Percentiles rank a stretch among this genome's conserved stretches.
Conservation (phyloP, 2,797 vertebrate species). For the Myoxocephalus aenaeus region DNA sequence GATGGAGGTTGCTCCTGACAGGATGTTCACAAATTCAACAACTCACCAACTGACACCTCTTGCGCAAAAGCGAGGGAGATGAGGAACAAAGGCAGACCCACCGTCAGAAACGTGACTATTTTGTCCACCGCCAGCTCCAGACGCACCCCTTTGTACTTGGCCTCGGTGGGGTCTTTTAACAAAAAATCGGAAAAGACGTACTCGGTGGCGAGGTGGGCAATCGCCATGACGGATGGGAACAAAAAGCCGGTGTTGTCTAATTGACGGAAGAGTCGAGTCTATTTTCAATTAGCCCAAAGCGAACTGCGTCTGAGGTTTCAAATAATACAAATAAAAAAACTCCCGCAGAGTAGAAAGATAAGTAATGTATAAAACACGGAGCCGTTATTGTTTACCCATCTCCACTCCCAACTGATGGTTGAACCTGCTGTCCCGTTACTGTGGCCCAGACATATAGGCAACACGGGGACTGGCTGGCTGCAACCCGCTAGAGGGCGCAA, state of each 20-base stretch:
- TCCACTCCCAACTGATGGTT: constrained; percentile 31
- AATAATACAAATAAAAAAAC: fast-evolving
- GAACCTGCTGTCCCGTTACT: constrained; percentile 59
- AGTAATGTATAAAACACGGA: not conserved
- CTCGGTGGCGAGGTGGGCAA: constrained; percentile 94
- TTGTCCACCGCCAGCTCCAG: constrained; percentile 94
- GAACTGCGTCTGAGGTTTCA: not conserved
- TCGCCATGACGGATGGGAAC: constrained; percentile 85
- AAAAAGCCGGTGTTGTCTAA: constrained; percentile 40
- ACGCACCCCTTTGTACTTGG: constrained; percentile 91
- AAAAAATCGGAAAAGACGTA: constrained; percentile 97
- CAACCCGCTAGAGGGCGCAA: constrained; percentile 19
- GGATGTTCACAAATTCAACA: constrained; percentile 2
- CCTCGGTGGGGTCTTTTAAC: constrained; percentile 90
- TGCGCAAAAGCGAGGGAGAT: constrained; percentile 97
- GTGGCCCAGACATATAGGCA: not conserved
- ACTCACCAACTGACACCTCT: constrained; percentile 94
- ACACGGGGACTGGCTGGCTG: not conserved
- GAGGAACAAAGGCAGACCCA: constrained; percentile 94
- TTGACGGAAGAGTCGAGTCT: constrained; percentile 3
- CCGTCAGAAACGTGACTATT: constrained; percentile 92
- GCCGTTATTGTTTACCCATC: constrained; percentile 34
- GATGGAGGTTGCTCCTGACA: not conserved
- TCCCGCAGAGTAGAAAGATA: not conserved
- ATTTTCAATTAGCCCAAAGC: constrained; percentile 14